These are phyloP conservation scores for Platynereis dumerilii DNA, from an alignment of 2,888 invertebrate genomes.

Conservation along the genomic window DNA sequence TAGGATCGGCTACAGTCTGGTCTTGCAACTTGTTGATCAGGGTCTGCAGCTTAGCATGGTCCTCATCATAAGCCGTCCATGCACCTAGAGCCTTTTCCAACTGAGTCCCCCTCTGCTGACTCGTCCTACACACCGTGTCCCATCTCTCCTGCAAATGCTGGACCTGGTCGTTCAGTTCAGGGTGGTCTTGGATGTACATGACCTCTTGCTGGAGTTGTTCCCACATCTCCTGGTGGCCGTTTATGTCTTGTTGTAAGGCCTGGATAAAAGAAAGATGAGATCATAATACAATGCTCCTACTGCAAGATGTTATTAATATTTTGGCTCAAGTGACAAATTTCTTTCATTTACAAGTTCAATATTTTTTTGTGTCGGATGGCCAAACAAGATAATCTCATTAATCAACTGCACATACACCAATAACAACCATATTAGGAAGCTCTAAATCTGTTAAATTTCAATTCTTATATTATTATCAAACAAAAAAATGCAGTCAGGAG, in stretches of 20 bases:
- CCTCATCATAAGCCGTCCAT: conserved; percentile 52
- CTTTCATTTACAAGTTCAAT: too few species aligned
- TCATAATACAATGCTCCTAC: neutral
- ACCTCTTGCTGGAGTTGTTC: conserved; percentile 56
- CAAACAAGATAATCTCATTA: too few species aligned
- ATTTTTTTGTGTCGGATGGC: too few species aligned
- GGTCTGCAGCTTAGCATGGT: conserved; percentile 48
- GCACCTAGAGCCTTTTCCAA: conserved; percentile 52
- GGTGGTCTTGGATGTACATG: conserved; percentile 55
- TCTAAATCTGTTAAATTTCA: too few species aligned
- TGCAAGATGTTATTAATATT: too few species aligned
- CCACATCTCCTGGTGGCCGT: conserved; percentile 67
- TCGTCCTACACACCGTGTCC: conserved; percentile 45
- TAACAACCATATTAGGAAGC: too few species aligned
- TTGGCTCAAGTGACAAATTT: too few species aligned
- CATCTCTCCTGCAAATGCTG: conserved; percentile 52
- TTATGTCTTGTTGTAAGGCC: conserved; percentile 79
- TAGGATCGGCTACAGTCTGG: conserved; percentile 46
- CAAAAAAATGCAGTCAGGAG: neutral
- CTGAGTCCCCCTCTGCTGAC: conserved; percentile 50
- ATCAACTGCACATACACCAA: too few species aligned
- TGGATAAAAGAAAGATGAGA: conserved; percentile 41
- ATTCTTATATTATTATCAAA: neutral
- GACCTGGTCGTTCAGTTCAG: conserved; percentile 51
- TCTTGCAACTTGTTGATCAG: conserved; percentile 49